Evolutionary conservation across 2,888 invertebrate species (phyloP).

Genomic region (Zaprionus obscuricornis): DNA sequence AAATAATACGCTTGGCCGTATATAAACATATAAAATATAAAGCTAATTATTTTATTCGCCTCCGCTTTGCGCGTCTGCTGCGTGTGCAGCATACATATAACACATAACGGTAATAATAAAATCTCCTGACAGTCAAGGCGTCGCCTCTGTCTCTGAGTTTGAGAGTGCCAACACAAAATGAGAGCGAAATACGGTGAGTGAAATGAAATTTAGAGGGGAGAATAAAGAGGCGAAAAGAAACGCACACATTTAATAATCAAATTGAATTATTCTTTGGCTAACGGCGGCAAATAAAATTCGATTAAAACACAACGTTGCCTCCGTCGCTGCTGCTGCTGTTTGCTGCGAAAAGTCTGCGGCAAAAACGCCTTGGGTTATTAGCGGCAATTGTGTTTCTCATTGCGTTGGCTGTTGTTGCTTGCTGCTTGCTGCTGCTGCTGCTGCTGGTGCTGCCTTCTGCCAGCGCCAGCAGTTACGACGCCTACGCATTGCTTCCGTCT

Average conservation of each 20-base stretch:
- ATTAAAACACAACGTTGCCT: slow-evolving; percentile 64
- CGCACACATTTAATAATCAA: slow-evolving; percentile 70
- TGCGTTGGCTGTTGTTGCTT: slow-evolving; percentile 67
- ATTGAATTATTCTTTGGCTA: slow-evolving; percentile 78
- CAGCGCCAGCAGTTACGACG: slow-evolving; percentile 41
- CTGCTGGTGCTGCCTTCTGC: slow-evolving; percentile 12
- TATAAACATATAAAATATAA: too few relatives aligned
- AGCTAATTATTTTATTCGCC: slow-evolving; percentile 47
- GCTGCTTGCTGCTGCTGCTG: slow-evolving; percentile 21
- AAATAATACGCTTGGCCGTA: too few relatives aligned
- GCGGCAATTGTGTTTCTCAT: slow-evolving; percentile 72
- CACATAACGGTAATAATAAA: slow-evolving; percentile 70
- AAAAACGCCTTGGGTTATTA: slow-evolving; percentile 71
- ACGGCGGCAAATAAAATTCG: slow-evolving; percentile 79
- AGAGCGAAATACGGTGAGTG: too few relatives aligned
- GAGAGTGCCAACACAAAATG: slow-evolving; percentile 1
- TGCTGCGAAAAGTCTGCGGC: slow-evolving; percentile 29
- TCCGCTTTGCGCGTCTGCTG: slow-evolving; percentile 44
- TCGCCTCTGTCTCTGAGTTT: slow-evolving; percentile 24
- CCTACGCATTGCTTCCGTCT: slow-evolving; percentile 41
- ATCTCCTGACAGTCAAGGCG: slow-evolving; percentile 34
- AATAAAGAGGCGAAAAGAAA: too few relatives aligned
- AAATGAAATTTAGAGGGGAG: too few relatives aligned
- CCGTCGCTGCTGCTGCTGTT: slow-evolving; percentile 11
- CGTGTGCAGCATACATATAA: too few relatives aligned